Conservation (phyloP, 2,113 vertebrate genomes). For the Ariopsis seemanni region DNA sequence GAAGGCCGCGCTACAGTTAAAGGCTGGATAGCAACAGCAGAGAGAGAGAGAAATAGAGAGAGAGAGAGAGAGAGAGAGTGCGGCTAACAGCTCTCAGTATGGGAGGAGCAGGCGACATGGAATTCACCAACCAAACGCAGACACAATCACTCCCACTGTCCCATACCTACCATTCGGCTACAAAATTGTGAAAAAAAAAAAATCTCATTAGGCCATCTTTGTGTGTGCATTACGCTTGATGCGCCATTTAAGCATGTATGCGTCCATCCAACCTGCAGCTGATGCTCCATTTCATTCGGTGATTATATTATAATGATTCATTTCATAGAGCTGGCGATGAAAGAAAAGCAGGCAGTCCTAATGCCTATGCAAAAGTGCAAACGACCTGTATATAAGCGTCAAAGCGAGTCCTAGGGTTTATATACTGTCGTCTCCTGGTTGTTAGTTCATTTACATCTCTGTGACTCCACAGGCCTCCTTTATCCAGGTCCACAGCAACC, state of each 20-base stretch:
- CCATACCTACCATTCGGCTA: conserved; percentile 32
- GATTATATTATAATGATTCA: conserved; percentile 41
- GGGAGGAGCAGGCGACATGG: conserved; percentile 65
- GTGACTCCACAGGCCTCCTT: conserved; percentile 6
- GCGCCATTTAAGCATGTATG: conserved; percentile 37
- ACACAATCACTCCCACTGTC: conserved; percentile 48
- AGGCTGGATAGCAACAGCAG: conserved; percentile 78
- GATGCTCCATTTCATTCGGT: conserved; percentile 10
- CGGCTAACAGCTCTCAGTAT: conserved; percentile 59
- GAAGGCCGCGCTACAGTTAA: conserved; percentile 68
- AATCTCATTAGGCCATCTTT: conserved; percentile 21
- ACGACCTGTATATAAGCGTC: conserved; percentile 39
- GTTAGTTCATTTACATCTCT: background rate
- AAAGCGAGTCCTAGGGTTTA: conserved; percentile 6
- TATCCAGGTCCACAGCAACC: conserved; percentile 10
- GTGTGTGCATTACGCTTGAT: conserved; percentile 21
- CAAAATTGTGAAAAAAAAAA: conserved; percentile 14
- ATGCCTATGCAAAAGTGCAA: conserved; percentile 45
- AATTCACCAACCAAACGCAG: conserved; percentile 62
- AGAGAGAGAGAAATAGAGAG: background rate
- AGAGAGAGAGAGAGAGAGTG: conserved; percentile 30
- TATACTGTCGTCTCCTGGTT: conserved; percentile 1
- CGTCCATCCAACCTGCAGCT: conserved; percentile 35
- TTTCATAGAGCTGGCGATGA: conserved; percentile 29
- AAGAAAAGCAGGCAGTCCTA: conserved; percentile 30